Base-by-base conservation (phyloP, 2,113 vertebrate species). In the Turdus rufiventris region DNA sequence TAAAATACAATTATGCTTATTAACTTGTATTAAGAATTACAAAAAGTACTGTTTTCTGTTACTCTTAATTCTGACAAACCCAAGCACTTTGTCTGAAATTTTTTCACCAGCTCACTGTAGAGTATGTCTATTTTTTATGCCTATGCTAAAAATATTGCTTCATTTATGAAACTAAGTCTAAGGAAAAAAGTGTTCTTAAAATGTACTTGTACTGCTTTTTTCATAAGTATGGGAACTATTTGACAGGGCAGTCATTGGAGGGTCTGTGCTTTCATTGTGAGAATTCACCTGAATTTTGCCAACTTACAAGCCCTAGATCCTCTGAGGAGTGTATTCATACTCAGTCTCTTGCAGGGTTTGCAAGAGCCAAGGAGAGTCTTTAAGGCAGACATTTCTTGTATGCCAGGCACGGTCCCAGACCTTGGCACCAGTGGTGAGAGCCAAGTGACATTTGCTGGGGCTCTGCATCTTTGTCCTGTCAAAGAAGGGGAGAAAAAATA, bases 231-330 rank as follows among this genome's bases (percentile, higher is more conserved):
- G 12, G 43, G 26, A 78, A 29, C 34, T 34, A 5, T 38, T 90
- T 75, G 24, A 21, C 4, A 8, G 6, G 14, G 18, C 9, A 91
- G 18, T 62, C 0, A 0, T 51, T 20, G 45, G 42, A 26, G 2
- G 0, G 1, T 58, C 68, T 94, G 54, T 78, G n/a, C 48, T 54
- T 78, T 72, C 21, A n/a, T 36, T 82, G 20, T 75, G 62, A 85
- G 78, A 75, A 82, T 72, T 88, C 40, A 40, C 10, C 15, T 75
- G 45, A 74, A 38, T 78, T 85, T 82, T 82, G 66, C 43, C 57
- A 63, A 1, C 5, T 72, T 43, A 34, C 34, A 31, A 38, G n/a
- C 17, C 31, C 19, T 73, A 20, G 56, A 25, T 89, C 58, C 54
- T 77, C 28, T 48, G n/a, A 80, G 50, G 77, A 45, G 18, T 26